Evolutionary conservation across 2,113 vertebrate species (phyloP), one percentile per base, ranked within the genome.

Genomic region (Phaethon lepturus): DNA sequence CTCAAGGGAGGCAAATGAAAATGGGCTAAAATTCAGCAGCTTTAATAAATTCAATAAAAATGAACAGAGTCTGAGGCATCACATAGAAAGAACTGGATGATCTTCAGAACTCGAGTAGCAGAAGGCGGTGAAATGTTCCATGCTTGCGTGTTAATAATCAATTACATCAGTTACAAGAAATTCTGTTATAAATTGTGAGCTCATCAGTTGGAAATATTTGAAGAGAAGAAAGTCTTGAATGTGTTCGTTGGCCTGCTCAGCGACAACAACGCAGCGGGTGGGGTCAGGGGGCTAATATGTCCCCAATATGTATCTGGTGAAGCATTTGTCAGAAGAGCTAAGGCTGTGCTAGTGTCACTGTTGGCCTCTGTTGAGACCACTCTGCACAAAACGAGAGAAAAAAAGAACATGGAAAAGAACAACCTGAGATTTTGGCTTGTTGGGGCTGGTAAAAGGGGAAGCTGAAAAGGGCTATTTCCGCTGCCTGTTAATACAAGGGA

Each of bases 241-340:
- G 22, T 11, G 29, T 73, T 77, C 25, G 24, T 59, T 1, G 5
- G 49, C 10, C 64, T 59, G 7, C 15, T 60, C 44, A 40, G n/a
- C 26, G 29, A 44, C 38, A 59, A 6, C 42, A 59, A 6, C 1
- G 1, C 0, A 9, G 29, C 4, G 4, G 8, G 9, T 12, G 33
- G 45, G 8, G 10, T 38, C 38, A 53, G 45, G 42, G 17, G 11
- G 25, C 16, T 35, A 29, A 38, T 19, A 15, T 13, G 17, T 56
- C 49, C 66, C 58, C 29, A 40, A 29, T 1, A 13, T 4, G 3
- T 9, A 7, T 24, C 31, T 52, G 47, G 18, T 45, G 64, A 62
- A 50, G 25, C 22, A 13, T 66, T 78, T 67, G 38, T 38, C n/a
- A 71, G 63, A 89, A 80, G 17, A 90, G 17, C 19, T 40, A 50